phyloP scores from a whole-genome alignment of 2,797 vertebrate species.

The Thalassophryne amazonica region DNA sequence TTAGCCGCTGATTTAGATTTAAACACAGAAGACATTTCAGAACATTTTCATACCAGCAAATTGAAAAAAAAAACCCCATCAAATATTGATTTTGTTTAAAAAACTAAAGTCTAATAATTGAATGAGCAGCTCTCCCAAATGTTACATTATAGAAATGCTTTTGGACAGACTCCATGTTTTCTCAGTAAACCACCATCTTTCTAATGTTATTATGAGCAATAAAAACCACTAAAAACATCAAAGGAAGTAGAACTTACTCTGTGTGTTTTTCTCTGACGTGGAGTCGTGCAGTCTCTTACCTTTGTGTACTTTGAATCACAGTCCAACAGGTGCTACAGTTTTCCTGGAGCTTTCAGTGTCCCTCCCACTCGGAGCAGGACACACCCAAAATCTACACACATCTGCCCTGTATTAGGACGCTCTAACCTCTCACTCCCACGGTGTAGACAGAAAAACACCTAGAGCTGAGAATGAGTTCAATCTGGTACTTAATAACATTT shows the following conservation, averaged over 20 bases:
- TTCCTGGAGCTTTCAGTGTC: constrained; percentile 40
- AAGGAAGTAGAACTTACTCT: constrained; percentile 49
- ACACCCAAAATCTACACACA: constrained; percentile 28
- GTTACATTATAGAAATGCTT: not conserved
- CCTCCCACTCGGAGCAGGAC: constrained; percentile 35
- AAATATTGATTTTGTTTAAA: too few species aligned
- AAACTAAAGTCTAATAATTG: not conserved
- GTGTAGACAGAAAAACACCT: not conserved
- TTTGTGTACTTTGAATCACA: constrained; percentile 5
- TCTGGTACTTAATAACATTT: too few species aligned
- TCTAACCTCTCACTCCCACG: not conserved
- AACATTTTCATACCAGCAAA: not conserved
- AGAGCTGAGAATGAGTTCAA: not conserved
- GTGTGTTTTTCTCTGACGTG: constrained; percentile 46
- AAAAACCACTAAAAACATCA: not conserved
- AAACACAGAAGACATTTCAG: not conserved
- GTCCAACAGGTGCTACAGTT: constrained; percentile 20
- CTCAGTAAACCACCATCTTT: not conserved
- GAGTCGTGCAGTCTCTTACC: not conserved
- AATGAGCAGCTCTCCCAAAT: not conserved
- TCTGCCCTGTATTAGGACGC: not conserved
- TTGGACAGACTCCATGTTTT: too few species aligned
- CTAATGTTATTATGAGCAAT: not conserved
- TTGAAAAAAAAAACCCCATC: not conserved
- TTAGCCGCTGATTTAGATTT: too few species aligned